Evolutionary conservation across 1,140 invertebrate genomes (phyloP).

Genomic region (Lasaia peninsularis): DNA sequence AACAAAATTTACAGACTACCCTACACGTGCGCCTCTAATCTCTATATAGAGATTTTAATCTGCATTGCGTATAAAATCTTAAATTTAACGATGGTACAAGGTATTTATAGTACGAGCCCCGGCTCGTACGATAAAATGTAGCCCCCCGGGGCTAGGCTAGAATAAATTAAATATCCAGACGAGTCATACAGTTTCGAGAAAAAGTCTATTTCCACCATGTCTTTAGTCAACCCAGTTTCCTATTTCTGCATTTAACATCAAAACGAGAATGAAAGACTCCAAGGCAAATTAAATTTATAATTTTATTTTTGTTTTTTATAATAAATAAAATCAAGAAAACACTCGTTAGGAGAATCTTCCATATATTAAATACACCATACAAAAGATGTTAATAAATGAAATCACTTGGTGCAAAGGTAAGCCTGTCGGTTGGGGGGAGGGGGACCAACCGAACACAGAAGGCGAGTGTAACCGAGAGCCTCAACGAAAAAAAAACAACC

Average conservation of each 20-base stretch:
- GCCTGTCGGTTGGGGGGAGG: constrained; percentile 58
- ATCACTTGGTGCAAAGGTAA: constrained; percentile 78
- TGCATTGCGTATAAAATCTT: no score
- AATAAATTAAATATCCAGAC: no score
- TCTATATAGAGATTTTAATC: no score
- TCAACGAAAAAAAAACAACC: constrained; percentile 66
- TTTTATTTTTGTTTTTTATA: constrained; percentile 67
- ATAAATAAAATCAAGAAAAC: constrained; percentile 76
- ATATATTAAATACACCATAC: constrained; percentile 76
- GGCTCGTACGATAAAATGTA: no score
- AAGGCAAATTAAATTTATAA: constrained; percentile 76
- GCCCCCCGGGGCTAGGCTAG: no score
- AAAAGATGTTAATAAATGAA: constrained; percentile 77
- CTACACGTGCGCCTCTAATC: no score
- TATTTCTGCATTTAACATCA: background rate
- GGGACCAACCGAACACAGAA: constrained; percentile 49
- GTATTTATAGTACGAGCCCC: no score
- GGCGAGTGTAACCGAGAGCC: constrained; percentile 69
- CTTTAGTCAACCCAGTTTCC: no score
- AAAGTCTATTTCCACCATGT: no score
- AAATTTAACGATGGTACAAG: no score
- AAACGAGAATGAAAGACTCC: constrained; percentile 49
- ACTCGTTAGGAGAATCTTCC: constrained; percentile 70
- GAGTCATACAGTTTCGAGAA: no score
- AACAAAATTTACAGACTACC: no score